phyloP scores from a whole-genome alignment of 1,140 invertebrate species.

The Chrysomallon squamiferum region DNA sequence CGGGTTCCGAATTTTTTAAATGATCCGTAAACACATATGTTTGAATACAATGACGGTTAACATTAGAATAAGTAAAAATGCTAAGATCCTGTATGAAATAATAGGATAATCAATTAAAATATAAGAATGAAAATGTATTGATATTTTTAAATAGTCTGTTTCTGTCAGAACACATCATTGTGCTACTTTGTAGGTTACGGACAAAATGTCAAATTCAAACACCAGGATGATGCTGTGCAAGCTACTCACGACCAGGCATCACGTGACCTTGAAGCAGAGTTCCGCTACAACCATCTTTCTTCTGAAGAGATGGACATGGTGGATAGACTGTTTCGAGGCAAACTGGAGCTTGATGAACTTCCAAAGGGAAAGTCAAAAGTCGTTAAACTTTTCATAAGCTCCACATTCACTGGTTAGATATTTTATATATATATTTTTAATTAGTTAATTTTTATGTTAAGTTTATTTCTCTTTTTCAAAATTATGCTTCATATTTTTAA shows the following conservation, averaged over 20 bases:
- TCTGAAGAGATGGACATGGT: conserved; percentile 14
- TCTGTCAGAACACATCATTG: too few relatives aligned
- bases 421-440: neutral
- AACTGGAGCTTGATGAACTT: conserved; percentile 21
- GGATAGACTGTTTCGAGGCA: conserved; percentile 24
- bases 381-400: conserved; percentile 48
- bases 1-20: too few relatives aligned
- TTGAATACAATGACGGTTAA: too few relatives aligned
- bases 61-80: too few relatives aligned
- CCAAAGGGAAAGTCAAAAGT: conserved; percentile 40
- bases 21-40: too few relatives aligned
- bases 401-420: conserved; percentile 42
- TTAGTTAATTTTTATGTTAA: neutral
- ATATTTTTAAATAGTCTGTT: too few relatives aligned
- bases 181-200: neutral
- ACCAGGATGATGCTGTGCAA: conserved; percentile 13
- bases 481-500: neutral
- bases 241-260: neutral
- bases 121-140: too few relatives aligned
- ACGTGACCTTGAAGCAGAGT: conserved; percentile 6
- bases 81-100: too few relatives aligned
- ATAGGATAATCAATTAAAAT: too few relatives aligned
- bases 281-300: conserved; percentile 23
- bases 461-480: neutral
- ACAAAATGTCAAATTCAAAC: neutral